A percentile compares a stretch with the other conserved stretches of the same genome.
Evolutionary conservation across 2,888 invertebrate genomes (phyloP).

Genomic region (Ferdinandea cuprea): DNA sequence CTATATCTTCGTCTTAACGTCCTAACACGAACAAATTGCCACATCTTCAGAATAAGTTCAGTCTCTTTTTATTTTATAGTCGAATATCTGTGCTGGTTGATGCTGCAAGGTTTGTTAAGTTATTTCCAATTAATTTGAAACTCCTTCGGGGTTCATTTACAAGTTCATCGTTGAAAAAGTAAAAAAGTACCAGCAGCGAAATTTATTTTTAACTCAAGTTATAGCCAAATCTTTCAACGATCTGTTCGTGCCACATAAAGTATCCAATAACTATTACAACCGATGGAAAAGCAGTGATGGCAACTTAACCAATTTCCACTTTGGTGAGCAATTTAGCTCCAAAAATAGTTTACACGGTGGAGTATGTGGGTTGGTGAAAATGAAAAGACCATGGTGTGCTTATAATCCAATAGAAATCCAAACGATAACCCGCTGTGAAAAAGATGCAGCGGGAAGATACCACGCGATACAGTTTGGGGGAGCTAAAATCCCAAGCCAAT

Average conservation of each 20-base stretch:
- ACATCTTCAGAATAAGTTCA: constrained; percentile 7
- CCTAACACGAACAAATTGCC: constrained; percentile 3
- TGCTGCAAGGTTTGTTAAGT: constrained; percentile 17
- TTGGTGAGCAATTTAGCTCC: constrained; percentile 22
- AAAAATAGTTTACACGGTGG: constrained; percentile 21
- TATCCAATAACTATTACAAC: constrained; percentile 54
- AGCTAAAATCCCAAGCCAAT: constrained; percentile 38
- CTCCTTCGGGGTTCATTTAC: not conserved
- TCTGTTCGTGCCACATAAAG: constrained; percentile 27
- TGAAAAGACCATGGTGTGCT: constrained; percentile 23
- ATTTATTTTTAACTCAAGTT: constrained; percentile 24
- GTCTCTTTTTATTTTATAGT: not conserved
- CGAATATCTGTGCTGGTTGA: not conserved
- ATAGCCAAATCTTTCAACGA: constrained; percentile 9
- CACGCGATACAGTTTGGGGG: constrained; percentile 6
- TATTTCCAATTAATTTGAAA: constrained; percentile 45
- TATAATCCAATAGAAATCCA: constrained; percentile 50
- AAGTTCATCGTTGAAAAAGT: not conserved
- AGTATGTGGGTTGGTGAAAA: not conserved
- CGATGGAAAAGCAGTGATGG: constrained; percentile 24
- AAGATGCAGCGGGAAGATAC: constrained; percentile 28
- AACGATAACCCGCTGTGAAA: constrained; percentile 6
- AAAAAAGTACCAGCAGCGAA: constrained; percentile 11
- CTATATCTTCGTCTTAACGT: constrained; percentile 1
- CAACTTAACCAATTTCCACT: constrained; percentile 39